phyloP scores from a whole-genome alignment of 2,113 vertebrate genomes.

The Brachypteracias leptosomus region DNA sequence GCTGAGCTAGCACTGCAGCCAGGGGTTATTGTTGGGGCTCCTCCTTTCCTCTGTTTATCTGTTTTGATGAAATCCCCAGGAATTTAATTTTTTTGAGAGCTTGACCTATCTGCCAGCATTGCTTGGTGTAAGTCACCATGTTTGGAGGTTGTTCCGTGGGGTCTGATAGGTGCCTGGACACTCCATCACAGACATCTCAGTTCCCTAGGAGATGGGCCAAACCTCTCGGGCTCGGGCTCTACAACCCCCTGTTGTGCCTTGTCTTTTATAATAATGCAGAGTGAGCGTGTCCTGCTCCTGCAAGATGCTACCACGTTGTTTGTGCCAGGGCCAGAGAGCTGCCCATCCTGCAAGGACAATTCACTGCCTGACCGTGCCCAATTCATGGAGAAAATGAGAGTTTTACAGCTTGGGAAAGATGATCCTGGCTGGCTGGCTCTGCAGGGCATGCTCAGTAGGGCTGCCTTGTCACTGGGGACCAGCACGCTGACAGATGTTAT shows the following conservation, averaged over 20 bases:
- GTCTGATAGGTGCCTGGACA: not conserved
- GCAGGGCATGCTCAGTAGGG: not conserved
- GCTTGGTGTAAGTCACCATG: not conserved
- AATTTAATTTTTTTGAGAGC: not conserved
- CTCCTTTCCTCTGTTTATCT: not conserved
- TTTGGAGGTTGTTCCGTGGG: not conserved
- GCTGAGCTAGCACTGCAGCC: not conserved
- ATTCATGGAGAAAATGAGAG: not conserved
- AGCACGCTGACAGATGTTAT: not conserved
- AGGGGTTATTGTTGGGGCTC: not conserved
- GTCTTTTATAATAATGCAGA: rapidly evolving
- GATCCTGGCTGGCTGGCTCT: not conserved
- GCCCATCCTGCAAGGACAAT: not conserved
- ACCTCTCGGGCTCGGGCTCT: not conserved
- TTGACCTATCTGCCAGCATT: not conserved
- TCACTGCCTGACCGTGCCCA: not conserved
- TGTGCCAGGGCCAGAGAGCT: not conserved
- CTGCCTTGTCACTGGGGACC: not conserved
- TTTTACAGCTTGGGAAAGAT: not conserved
- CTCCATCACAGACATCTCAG: not conserved
- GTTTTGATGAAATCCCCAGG: not conserved
- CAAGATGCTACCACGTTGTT: not conserved
- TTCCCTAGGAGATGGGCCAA: not conserved
- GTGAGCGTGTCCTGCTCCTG: not conserved
- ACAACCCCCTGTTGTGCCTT: not conserved